Conservation (phyloP, 2,888 invertebrate species). For the Campaea margaritaria region DNA sequence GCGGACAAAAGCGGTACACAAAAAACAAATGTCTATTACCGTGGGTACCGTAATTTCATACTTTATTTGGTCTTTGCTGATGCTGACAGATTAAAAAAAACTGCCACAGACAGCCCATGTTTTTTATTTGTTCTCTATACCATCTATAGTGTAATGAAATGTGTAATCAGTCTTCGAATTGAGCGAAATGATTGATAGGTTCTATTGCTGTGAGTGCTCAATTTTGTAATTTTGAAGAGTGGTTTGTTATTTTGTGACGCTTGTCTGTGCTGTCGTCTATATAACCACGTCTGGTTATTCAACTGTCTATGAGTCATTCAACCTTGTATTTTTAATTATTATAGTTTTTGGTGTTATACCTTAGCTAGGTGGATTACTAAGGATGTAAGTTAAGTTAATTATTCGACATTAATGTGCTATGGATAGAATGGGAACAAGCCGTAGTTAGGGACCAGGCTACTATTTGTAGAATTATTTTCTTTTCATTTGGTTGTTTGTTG, state of each 20-base stretch:
- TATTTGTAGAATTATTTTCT: no score
- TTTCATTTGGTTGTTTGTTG: no score
- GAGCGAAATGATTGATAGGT: conserved; percentile 51
- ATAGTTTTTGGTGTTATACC: no score
- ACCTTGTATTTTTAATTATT: not conserved
- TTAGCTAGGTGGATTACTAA: no score
- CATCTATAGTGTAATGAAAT: conserved; percentile 63
- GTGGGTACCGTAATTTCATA: not conserved
- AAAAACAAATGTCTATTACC: no score
- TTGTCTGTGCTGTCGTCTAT: conserved; percentile 34
- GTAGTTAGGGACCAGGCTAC: no score
- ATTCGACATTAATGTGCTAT: no score
- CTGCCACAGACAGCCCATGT: conserved; percentile 15
- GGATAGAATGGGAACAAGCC: no score
- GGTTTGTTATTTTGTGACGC: conserved; percentile 46
- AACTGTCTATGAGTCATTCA: conserved; percentile 7
- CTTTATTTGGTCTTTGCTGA: conserved; percentile 8
- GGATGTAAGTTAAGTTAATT: no score
- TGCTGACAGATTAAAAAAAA: conserved; percentile 7
- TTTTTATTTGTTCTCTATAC: conserved; percentile 44
- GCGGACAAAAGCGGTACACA: no score
- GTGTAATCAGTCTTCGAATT: conserved; percentile 61
- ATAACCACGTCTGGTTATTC: conserved; percentile 29
- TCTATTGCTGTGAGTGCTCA: conserved; percentile 35
- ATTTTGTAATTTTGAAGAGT: conserved; percentile 41